Evolutionary conservation across 2,888 invertebrate genomes (phyloP), one percentile per base, ranked within the genome.

Genomic region (Hirtodrosophila histrioides): DNA sequence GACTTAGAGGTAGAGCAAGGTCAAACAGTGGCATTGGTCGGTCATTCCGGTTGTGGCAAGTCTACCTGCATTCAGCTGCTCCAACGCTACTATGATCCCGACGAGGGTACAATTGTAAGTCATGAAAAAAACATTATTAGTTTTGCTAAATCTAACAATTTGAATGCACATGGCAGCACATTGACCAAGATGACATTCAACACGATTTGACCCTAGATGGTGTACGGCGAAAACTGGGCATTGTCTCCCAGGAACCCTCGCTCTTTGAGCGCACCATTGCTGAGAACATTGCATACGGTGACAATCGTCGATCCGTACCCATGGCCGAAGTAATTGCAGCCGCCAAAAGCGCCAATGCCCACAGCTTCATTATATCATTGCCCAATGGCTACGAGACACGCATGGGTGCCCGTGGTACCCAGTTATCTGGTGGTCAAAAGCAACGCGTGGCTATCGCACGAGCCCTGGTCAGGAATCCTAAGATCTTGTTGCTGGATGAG

Each of bases 231-330:
- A 95, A 96, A 90, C 93, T 97, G 55, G 96, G 96, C 48, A 94
- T 97, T 41, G 95, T 97, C 5, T 95, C 96, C 0, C 97, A 97
- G 90, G 97, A 97, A 88, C 97, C 97, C 0, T 94, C 95, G 0
- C 93, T 97, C 0, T 97, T 97, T 90, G 96, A 96, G 88, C 93
- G 95, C 43, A 95, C 95, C 45, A 96, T 97, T 46, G 94, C 94
- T 0, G 96, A 97, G 85, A 97, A 97, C 89, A 97, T 98, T 82
- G 95, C 95, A 0, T 97, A 97, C 88, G 97, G 97, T 0, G 96
- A 96, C 91, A 96, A 96, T 89, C 93, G 92, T 0, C 92, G 96
- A 0, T 71, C 79, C 0, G 94, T 96, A 10, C 82, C 93, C 0
- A 94, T 95, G 90, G 93, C 94, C 4, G 96, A 97, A 87, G 94